Conservation (phyloP, 2,797 vertebrate genomes). For the Poecile montanus region DNA sequence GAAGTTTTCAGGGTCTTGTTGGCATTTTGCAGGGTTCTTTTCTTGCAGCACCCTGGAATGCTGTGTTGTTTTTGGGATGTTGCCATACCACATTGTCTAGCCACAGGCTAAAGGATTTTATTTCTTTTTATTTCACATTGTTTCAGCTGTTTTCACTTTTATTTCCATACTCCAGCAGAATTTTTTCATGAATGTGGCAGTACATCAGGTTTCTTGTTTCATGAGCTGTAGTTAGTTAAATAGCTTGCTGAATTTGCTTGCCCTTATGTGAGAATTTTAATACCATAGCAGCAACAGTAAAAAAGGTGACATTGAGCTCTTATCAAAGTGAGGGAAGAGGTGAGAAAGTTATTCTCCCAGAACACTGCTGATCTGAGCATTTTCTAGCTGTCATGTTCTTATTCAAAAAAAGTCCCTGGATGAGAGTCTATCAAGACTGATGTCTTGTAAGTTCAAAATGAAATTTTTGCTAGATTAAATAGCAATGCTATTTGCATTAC, state of each 20-base stretch:
- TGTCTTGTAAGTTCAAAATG: background rate
- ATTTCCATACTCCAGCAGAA: slow-evolving; percentile 45
- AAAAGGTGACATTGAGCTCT: slow-evolving; percentile 12
- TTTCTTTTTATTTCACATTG: slow-evolving; percentile 70
- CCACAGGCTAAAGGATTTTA: slow-evolving; percentile 23
- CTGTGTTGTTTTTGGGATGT: slow-evolving; percentile 27
- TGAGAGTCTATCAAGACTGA: background rate
- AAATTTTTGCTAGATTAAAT: background rate
- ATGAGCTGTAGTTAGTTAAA: background rate
- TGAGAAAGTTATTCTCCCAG: background rate
- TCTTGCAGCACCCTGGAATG: background rate
- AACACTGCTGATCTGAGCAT: background rate
- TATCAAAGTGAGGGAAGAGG: background rate
- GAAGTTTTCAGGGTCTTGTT: background rate
- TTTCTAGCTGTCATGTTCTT: background rate
- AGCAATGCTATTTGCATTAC: background rate
- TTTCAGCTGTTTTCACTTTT: slow-evolving; percentile 75
- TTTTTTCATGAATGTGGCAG: slow-evolving; percentile 43
- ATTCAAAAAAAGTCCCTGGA: background rate
- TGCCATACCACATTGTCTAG: slow-evolving; percentile 44
- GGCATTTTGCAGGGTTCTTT: background rate
- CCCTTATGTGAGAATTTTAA: background rate
- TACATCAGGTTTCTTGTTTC: slow-evolving; percentile 5
- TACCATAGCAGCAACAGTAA: background rate
- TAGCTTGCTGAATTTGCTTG: background rate